These are phyloP conservation scores for Acanthopleura granulata DNA, from an alignment of 2,888 invertebrate genomes.

Conservation along the genomic window DNA sequence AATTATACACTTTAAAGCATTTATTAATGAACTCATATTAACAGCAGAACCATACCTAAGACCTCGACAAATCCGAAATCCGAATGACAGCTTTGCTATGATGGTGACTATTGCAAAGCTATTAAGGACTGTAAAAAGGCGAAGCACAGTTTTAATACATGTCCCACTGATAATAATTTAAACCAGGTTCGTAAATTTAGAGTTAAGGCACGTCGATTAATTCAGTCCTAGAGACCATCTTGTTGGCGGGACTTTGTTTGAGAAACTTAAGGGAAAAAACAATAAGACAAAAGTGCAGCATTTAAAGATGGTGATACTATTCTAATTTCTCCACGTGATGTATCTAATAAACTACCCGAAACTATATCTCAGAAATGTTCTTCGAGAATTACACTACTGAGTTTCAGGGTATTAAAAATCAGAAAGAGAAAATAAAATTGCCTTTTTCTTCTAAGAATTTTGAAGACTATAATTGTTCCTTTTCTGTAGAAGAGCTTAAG, in stretches of 20 bases:
- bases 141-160: neutral
- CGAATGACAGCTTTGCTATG: neutral
- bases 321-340: neutral
- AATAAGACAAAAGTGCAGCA: neutral
- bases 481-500: neutral
- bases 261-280: neutral
- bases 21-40: too few species aligned
- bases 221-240: neutral
- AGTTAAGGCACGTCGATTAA: neutral
- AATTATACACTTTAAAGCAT: too few species aligned
- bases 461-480: neutral
- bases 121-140: neutral
- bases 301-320: neutral
- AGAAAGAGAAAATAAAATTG: too few species aligned
- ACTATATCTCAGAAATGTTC: neutral
- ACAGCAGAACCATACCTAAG: neutral
- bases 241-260: neutral
- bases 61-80: neutral
- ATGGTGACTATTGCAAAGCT: neutral
- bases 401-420: neutral
- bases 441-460: too few species aligned
- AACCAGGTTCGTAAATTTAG: neutral
- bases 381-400: neutral
- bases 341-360: neutral
- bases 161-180: neutral